Evolutionary conservation across 1,140 invertebrate genomes (phyloP).

Genomic region (Hirudo medicinalis): DNA sequence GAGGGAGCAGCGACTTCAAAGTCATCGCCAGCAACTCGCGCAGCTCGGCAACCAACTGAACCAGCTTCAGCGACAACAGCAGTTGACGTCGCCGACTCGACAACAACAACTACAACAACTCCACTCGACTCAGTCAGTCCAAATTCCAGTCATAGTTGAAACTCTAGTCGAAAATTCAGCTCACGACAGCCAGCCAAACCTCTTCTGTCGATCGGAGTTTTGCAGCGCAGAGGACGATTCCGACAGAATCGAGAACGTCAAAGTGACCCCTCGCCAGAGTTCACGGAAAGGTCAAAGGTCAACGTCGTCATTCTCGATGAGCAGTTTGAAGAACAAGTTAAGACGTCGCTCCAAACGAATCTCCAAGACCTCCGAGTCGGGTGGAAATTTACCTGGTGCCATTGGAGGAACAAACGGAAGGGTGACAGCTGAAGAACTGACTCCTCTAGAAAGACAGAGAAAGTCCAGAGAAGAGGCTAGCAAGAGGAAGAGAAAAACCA

Average conservation of each 20-base stretch:
- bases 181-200: too few species aligned
- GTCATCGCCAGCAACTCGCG: background rate
- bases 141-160: background rate
- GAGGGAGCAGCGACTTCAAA: background rate
- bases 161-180: too few species aligned
- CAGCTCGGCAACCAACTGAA: background rate
- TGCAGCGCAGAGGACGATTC: background rate
- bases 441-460: too few species aligned
- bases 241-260: background rate
- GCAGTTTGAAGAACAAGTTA: too few species aligned
- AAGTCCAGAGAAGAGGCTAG: slow-evolving; percentile 29
- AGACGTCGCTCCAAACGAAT: background rate
- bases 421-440: too few species aligned
- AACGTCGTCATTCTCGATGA: too few species aligned
- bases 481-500: slow-evolving; percentile 57
- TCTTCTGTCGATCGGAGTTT: too few species aligned
- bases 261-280: background rate
- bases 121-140: background rate
- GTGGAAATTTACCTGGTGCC: background rate
- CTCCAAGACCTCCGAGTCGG: background rate
- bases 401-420: too few species aligned
- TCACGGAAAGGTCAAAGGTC: background rate
- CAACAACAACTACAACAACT: background rate
- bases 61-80: background rate
- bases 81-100: background rate